A percentile compares a stretch with the other conserved stretches of the same genome.
These are phyloP conservation scores for Drosophila neocordata DNA, from an alignment of 1,140 invertebrate species.

Conservation along the genomic window DNA sequence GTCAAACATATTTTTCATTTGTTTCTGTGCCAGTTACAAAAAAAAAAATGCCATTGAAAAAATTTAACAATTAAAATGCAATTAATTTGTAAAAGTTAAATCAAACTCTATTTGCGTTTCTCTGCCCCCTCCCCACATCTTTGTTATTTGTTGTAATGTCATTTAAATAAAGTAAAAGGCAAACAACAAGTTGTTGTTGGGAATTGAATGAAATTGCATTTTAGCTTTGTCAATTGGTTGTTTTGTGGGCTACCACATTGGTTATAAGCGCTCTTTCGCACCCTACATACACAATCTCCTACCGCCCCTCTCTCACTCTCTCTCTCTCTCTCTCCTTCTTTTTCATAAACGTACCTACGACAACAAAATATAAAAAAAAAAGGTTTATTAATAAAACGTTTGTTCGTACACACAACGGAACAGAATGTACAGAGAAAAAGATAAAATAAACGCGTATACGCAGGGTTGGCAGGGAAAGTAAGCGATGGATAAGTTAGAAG, in stretches of 20 bases:
- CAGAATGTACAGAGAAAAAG: slow-evolving; percentile 29
- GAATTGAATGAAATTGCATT: slow-evolving; percentile 9
- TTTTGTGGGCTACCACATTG: slow-evolving; percentile 27
- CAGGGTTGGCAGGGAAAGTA: slow-evolving; percentile 35
- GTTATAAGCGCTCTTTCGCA: not conserved
- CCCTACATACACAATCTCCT: not conserved
- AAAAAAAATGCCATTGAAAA: not conserved
- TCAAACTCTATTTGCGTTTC: slow-evolving; percentile 14
- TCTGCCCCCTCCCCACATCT: not conserved
- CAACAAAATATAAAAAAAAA: slow-evolving; percentile 15
- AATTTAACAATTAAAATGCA: slow-evolving; percentile 64
- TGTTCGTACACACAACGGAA: slow-evolving; percentile 44
- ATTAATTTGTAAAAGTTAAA: slow-evolving; percentile 61
- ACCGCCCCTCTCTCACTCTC: not conserved
- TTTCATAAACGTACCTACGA: slow-evolving; percentile 5
- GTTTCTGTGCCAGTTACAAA: too few species aligned
- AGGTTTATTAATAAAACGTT: slow-evolving; percentile 60
- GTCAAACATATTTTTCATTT: not conserved
- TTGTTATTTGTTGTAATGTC: slow-evolving; percentile 46
- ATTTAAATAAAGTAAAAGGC: not conserved
- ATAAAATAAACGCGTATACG: slow-evolving; percentile 67
- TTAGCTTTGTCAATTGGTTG: not conserved
- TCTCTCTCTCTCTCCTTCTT: not conserved
- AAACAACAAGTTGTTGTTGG: slow-evolving; percentile 7
- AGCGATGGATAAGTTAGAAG: not conserved